phyloP scores from a whole-genome alignment of 2,888 invertebrate genomes.

The Coremacera marginata region DNA sequence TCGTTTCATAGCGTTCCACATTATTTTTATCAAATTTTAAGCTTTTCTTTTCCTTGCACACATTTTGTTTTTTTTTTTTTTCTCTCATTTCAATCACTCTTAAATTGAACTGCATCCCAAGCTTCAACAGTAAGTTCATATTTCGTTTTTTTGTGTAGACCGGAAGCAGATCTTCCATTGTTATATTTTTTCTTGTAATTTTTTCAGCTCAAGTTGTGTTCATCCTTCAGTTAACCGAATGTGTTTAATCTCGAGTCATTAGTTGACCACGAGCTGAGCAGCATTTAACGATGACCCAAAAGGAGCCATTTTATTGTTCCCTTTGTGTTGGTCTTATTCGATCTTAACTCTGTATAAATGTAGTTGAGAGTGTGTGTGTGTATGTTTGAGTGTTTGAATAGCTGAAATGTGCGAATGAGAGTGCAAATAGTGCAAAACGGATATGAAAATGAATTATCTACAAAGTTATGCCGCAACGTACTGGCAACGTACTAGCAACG shows the following conservation, averaged over 20 bases:
- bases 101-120: not conserved
- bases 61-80: not conserved
- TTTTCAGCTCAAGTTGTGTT: slow-evolving; percentile 16
- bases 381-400: not conserved
- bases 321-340: slow-evolving; percentile 24
- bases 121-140: slow-evolving; percentile 26
- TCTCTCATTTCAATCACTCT: not conserved
- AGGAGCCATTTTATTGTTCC: slow-evolving; percentile 14
- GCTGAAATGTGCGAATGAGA: no score
- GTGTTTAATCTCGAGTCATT: slow-evolving; percentile 36
- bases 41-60: not conserved
- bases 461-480: no score
- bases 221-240: slow-evolving; percentile 21
- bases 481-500: no score
- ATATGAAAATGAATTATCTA: no score
- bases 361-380: slow-evolving; percentile 25
- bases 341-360: slow-evolving; percentile 32
- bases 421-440: no score
- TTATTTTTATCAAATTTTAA: no score
- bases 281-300: slow-evolving; percentile 31
- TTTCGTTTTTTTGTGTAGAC: slow-evolving; percentile 12
- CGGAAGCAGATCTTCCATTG: slow-evolving; percentile 33
- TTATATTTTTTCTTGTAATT: not conserved
- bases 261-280: slow-evolving; percentile 34
- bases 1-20: not conserved